A percentile compares a stretch with the other conserved stretches of the same genome.
These are phyloP conservation scores for Terrapene triunguis DNA, from an alignment of 2,113 vertebrate genomes.

Conservation along the genomic window DNA sequence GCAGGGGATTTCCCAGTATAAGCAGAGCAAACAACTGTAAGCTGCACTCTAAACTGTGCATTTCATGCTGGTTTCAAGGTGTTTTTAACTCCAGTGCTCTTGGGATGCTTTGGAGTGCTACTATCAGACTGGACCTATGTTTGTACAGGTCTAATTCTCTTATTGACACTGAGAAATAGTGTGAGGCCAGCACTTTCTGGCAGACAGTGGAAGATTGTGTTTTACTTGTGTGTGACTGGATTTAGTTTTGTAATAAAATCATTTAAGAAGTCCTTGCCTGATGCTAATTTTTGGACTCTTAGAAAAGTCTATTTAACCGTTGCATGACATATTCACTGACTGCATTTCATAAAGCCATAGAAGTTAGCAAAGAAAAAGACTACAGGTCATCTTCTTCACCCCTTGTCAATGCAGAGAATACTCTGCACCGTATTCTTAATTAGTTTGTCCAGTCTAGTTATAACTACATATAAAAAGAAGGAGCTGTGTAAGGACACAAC, in stretches of 20 bases:
- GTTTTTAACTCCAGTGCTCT: too few relatives aligned
- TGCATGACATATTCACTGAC: not conserved
- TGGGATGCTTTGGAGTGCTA: too few relatives aligned
- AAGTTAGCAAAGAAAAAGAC: not conserved
- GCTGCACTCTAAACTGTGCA: not conserved
- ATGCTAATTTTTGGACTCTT: not conserved
- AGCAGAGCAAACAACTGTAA: not conserved
- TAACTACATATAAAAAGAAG: not conserved
- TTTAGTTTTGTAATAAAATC: not conserved
- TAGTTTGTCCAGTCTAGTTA: not conserved
- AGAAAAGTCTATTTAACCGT: not conserved
- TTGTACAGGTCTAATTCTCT: too few relatives aligned
- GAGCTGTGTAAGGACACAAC: not conserved
- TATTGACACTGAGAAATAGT: too few relatives aligned
- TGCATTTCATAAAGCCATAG: not conserved
- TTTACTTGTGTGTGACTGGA: not conserved
- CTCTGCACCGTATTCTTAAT: not conserved
- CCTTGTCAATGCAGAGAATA: not conserved
- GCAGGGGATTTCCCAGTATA: slow-evolving; percentile 4
- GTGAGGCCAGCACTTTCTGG: too few relatives aligned
- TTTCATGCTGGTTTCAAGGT: not conserved
- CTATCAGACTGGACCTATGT: too few relatives aligned
- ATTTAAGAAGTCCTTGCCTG: not conserved
- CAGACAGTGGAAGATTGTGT: not conserved
- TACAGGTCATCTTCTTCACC: not conserved